A percentile compares a stretch with the other conserved stretches of the same genome.
These are phyloP conservation scores for Serilophus lunatus DNA, from an alignment of 2,113 vertebrate genomes.

Conservation along the genomic window DNA sequence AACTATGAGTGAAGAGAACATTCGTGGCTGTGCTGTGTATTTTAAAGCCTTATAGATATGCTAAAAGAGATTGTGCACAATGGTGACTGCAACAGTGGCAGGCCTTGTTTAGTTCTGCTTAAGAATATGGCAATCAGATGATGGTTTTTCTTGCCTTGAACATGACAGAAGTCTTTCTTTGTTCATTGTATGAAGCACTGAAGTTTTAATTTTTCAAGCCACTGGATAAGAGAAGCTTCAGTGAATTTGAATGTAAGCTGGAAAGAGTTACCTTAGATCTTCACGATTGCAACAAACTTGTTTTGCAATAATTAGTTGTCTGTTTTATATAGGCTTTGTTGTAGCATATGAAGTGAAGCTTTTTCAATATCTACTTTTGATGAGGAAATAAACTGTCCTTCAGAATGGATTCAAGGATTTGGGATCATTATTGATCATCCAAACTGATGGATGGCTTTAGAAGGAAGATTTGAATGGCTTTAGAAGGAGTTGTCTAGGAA, in stretches of 20 bases:
- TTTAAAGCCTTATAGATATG: not conserved
- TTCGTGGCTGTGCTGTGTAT: not conserved
- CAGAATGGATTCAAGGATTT: not conserved
- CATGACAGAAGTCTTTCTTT: not conserved
- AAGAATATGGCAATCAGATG: conserved; percentile 9
- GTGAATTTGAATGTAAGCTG: not conserved
- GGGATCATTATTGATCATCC: not conserved
- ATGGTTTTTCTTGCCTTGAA: not conserved
- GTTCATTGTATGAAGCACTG: not conserved
- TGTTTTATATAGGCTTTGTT: not conserved
- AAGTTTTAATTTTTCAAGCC: not conserved
- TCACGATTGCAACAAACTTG: not conserved
- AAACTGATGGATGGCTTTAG: not conserved
- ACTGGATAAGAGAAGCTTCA: not conserved
- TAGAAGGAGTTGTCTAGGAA: not conserved
- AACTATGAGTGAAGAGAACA: not conserved
- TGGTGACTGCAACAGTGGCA: not conserved
- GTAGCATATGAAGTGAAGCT: not conserved
- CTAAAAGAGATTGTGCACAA: not conserved
- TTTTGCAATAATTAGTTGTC: not conserved
- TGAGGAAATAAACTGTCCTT: not conserved
- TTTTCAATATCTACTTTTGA: not conserved
- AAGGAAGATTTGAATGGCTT: not conserved
- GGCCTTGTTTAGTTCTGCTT: not conserved
- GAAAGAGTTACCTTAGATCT: not conserved